These are phyloP conservation scores for Poeciliopsis infans DNA, from an alignment of 2,797 vertebrate species.

Conservation along the genomic window DNA sequence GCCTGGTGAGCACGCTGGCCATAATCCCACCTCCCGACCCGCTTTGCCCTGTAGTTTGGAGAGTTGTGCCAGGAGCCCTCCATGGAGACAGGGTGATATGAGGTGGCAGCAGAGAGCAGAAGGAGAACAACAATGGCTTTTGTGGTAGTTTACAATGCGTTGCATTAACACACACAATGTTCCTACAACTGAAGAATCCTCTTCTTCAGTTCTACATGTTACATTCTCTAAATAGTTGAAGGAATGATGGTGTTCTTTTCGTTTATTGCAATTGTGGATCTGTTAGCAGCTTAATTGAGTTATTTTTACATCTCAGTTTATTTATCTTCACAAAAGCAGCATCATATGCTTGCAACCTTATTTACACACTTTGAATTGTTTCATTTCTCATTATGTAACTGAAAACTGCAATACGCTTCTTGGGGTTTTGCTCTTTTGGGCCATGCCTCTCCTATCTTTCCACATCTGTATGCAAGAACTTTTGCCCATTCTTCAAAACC, in stretches of 20 bases:
- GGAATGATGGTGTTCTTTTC: neutral
- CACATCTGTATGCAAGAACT: neutral
- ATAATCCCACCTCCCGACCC: constrained; percentile 37
- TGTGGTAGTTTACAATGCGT: constrained; percentile 14
- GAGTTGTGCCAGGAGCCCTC: constrained; percentile 51
- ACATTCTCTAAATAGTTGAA: neutral
- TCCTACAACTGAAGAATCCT: neutral
- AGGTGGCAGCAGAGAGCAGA: constrained; percentile 46
- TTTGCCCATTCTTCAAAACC: neutral
- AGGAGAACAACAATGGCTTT: constrained; percentile 7
- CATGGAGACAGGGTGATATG: constrained; percentile 54
- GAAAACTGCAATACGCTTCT: neutral
- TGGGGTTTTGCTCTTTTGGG: neutral
- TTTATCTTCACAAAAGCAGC: constrained; percentile 6
- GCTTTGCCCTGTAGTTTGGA: constrained; percentile 28
- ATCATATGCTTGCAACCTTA: neutral
- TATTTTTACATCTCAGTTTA: constrained; percentile 1
- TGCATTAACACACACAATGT: neutral
- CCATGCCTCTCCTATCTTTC: neutral
- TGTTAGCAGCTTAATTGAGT: too few species aligned
- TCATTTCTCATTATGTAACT: neutral
- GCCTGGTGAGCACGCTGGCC: constrained; percentile 51
- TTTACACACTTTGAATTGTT: neutral
- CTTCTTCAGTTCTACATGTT: neutral
- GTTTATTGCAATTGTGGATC: neutral